Evolutionary conservation across 1,140 invertebrate species (phyloP), one percentile per base, ranked within the genome.

Genomic region (Trachelipus rathkii): DNA sequence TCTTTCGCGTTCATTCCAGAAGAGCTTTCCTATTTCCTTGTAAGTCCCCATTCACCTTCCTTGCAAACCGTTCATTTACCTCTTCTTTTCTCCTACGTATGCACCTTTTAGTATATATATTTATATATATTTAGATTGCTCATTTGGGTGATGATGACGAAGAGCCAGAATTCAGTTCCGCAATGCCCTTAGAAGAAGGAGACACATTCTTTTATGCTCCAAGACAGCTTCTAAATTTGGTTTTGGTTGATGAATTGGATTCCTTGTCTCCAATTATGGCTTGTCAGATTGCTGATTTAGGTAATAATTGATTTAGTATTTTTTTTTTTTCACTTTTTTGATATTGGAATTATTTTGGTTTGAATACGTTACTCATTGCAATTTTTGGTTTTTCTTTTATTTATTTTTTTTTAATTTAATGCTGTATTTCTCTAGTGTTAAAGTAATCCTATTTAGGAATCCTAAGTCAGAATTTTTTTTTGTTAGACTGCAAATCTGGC

Each of bases 161-260:
- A 86, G 97, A 99, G 83, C 95, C 97, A 6, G 96, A 99, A 85
- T 99, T 99, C 84, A 98, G 95, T 85, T 98, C 96, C 68, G 95
- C 94, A 11, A 98, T 98, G 93, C 96, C 96, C 4, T 84, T 99
- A 50, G 97, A 99, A 85, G 97, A 99, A 85, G 97, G 96, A 7
- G 97, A 99, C 82, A 99, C 97, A 5, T 99, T 99, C 85, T 99
- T 99, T 87, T 99, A 99, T 87, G 95, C 95, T 9, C 96, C 97
- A 15, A 88, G 97, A 83, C 89, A 92, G 4, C 87, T 99, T 0
- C 91, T 96, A 83, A 99, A 99, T 89, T 88, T 99, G 9, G 95
- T 99, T 7, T 86, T 98, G 78, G 97, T 99, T 0, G 98, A 99
- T 87, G 97, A 99, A 87, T 89, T 99, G 86, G 96, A 99, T 82